These are phyloP conservation scores for Cephus rjabovi DNA, from an alignment of 2,888 invertebrate genomes.

Conservation along the genomic window DNA sequence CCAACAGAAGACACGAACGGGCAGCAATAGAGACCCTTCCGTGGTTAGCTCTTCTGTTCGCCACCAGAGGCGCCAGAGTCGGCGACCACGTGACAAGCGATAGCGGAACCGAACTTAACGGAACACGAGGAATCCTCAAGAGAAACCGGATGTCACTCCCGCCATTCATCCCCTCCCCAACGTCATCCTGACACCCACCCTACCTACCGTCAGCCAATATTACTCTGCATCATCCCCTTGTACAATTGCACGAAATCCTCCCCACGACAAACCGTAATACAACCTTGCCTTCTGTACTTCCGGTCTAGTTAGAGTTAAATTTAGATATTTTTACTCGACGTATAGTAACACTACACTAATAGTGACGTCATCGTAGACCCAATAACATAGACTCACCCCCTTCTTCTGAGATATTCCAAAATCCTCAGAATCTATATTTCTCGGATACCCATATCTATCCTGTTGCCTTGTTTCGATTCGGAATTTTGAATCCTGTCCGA, in stretches of 20 bases:
- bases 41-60: background rate
- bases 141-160: background rate
- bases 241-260: background rate
- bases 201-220: background rate
- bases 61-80: background rate
- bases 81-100: background rate
- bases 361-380: background rate
- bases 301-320: background rate
- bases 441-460: background rate
- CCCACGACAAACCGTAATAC: background rate
- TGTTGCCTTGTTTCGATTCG: background rate
- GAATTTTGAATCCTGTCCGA: background rate
- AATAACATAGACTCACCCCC: background rate
- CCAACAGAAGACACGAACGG: background rate
- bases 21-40: background rate
- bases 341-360: background rate
- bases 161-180: background rate
- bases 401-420: background rate
- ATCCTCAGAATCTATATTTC: background rate
- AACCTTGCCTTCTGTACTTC: background rate
- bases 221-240: background rate
- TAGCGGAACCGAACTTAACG: background rate
- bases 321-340: background rate
- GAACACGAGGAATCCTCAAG: background rate
- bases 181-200: background rate